Conservation (phyloP, 1,140 invertebrate genomes). For the Drosophila tropicalis region DNA sequence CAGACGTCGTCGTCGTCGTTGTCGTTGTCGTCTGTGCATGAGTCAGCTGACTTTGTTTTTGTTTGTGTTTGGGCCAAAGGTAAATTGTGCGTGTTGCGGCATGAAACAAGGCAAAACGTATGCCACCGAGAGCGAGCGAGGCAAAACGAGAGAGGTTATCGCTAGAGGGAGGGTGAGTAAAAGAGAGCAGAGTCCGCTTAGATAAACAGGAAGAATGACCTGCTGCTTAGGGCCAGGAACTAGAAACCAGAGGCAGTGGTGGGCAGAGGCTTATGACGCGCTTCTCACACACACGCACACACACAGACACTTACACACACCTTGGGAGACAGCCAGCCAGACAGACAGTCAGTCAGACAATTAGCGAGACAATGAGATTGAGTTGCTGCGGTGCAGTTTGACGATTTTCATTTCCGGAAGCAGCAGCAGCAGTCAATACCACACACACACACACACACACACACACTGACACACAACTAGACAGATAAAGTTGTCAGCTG, state of each 20-base stretch:
- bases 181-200: conserved; percentile 21
- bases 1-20: conserved; percentile 36
- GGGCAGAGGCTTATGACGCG: conserved; percentile 36
- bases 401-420: conserved; percentile 18
- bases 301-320: neutral
- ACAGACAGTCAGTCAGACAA: conserved; percentile 54
- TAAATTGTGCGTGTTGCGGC: conserved; percentile 78
- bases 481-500: conserved; percentile 75
- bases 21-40: conserved; percentile 49
- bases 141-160: neutral
- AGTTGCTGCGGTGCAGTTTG: conserved; percentile 55
- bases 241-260: conserved; percentile 23
- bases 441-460: conserved; percentile 50
- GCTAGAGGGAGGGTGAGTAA: conserved; percentile 4
- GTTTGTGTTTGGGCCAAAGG: conserved; percentile 66
- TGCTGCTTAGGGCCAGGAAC: conserved; percentile 60
- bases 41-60: conserved; percentile 79
- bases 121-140: conserved; percentile 16
- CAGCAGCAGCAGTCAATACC: conserved; percentile 58
- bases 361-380: conserved; percentile 80
- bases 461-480: conserved; percentile 49
- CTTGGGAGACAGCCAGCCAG: neutral
- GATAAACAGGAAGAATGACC: conserved; percentile 80
- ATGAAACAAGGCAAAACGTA: conserved; percentile 59
- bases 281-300: conserved; percentile 37